phyloP scores from a whole-genome alignment of 2,888 invertebrate genomes.

The Hetaerina titia region DNA sequence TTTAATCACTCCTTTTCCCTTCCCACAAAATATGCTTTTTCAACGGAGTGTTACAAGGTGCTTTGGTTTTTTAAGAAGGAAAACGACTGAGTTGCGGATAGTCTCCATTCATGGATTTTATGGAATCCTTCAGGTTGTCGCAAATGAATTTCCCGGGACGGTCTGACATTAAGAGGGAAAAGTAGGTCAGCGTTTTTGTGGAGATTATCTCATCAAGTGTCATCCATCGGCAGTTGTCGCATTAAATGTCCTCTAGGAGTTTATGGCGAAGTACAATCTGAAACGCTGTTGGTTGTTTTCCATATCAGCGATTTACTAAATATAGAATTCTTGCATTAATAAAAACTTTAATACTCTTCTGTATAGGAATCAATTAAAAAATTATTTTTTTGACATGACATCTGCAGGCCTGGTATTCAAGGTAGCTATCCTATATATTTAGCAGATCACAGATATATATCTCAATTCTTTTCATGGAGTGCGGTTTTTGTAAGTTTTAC shows the following conservation, averaged over 20 bases:
- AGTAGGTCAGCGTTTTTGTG: neutral
- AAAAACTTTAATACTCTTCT: too few relatives aligned
- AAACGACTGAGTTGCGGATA: neutral
- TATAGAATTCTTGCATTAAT: too few relatives aligned
- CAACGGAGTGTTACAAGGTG: neutral
- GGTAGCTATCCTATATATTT: too few relatives aligned
- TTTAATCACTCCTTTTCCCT: neutral
- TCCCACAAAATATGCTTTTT: neutral
- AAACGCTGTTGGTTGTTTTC: too few relatives aligned
- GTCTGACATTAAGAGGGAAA: neutral
- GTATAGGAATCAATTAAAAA: too few relatives aligned
- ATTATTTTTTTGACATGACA: too few relatives aligned
- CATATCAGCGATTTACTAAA: too few relatives aligned
- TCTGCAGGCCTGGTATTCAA: too few relatives aligned
- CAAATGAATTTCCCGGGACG: neutral
- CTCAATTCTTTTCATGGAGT: too few relatives aligned
- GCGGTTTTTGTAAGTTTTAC: too few relatives aligned
- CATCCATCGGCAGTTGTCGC: neutral
- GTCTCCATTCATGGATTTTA: neutral
- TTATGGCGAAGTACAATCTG: too few relatives aligned
- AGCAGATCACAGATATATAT: too few relatives aligned
- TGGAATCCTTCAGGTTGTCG: neutral
- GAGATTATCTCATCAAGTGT: neutral
- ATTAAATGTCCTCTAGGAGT: neutral
- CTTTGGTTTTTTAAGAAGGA: neutral